Evolutionary conservation across 2,113 vertebrate species (phyloP).

Genomic region (Cacatua alba): DNA sequence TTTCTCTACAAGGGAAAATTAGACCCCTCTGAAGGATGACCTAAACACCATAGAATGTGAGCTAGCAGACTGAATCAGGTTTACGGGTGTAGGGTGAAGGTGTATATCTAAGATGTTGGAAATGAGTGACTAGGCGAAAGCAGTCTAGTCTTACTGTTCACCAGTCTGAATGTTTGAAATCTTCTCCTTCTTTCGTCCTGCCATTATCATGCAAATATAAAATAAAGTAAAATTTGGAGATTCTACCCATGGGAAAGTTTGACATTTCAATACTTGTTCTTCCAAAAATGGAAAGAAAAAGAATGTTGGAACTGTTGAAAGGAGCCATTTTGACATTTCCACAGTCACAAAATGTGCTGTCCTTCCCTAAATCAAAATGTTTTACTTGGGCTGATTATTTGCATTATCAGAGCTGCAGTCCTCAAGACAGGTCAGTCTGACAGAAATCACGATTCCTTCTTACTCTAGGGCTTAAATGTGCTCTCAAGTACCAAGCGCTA

Average conservation of each 20-base stretch:
- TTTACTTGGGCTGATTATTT: not conserved
- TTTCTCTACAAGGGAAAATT: not conserved
- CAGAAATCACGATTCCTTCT: not conserved
- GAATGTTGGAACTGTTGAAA: not conserved
- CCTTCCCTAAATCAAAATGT: conserved; percentile 13
- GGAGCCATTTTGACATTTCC: conserved; percentile 22
- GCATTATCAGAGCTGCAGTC: not conserved
- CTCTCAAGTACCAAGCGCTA: not conserved
- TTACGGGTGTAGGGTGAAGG: not conserved
- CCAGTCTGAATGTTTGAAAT: not conserved
- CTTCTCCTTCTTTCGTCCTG: not conserved
- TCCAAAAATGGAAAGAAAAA: conserved; percentile 5
- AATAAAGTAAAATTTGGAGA: not conserved
- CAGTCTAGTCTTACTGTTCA: not conserved
- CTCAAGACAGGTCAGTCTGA: not conserved
- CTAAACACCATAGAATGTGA: not conserved
- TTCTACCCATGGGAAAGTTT: not conserved
- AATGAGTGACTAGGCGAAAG: not conserved
- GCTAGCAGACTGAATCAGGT: not conserved
- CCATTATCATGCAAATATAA: not conserved
- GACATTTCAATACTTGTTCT: conserved; percentile 20
- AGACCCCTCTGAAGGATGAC: not conserved
- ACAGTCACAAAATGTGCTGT: not conserved
- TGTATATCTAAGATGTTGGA: not conserved
- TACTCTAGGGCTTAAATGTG: not conserved